Evolutionary conservation across 2,797 vertebrate species (phyloP), one percentile per base, ranked within the genome.

Genomic region (Schizopygopsis pylzovi): DNA sequence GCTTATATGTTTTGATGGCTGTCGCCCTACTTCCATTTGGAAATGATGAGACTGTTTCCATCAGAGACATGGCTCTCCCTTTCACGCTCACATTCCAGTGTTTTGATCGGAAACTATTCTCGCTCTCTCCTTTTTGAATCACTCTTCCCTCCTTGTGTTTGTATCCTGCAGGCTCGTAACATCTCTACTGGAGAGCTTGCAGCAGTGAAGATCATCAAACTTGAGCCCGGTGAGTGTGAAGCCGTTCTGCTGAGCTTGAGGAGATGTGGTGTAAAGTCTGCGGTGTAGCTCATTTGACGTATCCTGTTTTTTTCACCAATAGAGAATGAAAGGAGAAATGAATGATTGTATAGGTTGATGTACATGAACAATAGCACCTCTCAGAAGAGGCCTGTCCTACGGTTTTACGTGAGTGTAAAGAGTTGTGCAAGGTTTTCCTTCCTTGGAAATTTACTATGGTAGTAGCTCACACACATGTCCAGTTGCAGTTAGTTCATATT

Each of bases 161-260:
- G 33, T 83, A 45, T 70, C 84, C 78, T 96, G 92, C 95, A 99
- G 98, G 98, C 98, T 89, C 96, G 98, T 92, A 99, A 98, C 92
- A 94, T 99, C 89, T 95, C 97, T 85, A 98, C 96, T 0, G 98
- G 98, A 92, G 98, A 98, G 82, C 94, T 99, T 87, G 97, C 98
- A 90, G 98, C 98, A 88, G 97, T 99, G 88, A 99, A 99, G 95
- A 98, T 99, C 90, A 99, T 99, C 90, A 99, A 99, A 92, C 92
- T 99, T 94, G 98, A 99, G 91, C 97, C 97, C 93, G 98, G 98
- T 99, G 95, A 96, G 97, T 94, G 47, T 39, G 4, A 79, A 37
- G 67, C 12, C 52, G 39, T 80, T 45, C 39, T 80, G 77, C 59
- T 79, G 39, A 41, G 54, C 15, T 73, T 25, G 16, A n/a, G 52